A percentile compares a stretch with the other conserved stretches of the same genome.
These are phyloP conservation scores for Notothenia coriiceps DNA, from an alignment of 2,113 vertebrate genomes.

Conservation along the genomic window DNA sequence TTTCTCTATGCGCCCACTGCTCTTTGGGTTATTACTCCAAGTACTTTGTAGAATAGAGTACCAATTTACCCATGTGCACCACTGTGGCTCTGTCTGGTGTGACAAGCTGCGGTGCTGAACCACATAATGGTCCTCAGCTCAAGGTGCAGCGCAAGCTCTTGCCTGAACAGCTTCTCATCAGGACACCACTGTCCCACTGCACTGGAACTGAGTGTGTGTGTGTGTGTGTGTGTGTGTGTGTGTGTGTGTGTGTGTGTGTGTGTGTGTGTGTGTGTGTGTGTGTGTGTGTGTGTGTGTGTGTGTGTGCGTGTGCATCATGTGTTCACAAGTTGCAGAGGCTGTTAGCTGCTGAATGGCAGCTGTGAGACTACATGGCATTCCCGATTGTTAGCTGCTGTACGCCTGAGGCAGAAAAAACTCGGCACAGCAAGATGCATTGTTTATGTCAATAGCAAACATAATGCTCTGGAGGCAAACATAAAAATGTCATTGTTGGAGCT, in stretches of 20 bases:
- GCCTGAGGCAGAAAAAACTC: conserved; percentile 26
- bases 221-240: no score
- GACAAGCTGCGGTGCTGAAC: conserved; percentile 35
- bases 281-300: no score
- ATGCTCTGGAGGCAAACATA: conserved; percentile 20
- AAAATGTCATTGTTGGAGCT: conserved; percentile 20
- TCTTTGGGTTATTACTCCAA: conserved; percentile 10
- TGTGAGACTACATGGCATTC: conserved; percentile 23
- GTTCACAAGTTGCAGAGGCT: conserved; percentile 36
- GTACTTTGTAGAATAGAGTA: conserved; percentile 12
- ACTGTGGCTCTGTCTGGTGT: conserved; percentile 2
- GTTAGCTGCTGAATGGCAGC: conserved; percentile 42
- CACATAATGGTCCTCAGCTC: conserved; percentile 28
- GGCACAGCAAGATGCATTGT: conserved; percentile 36
- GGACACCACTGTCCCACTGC: conserved; percentile 12
- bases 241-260: neutral
- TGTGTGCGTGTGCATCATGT: neutral
- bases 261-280: no score
- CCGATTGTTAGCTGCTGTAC: conserved; percentile 34
- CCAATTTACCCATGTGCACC: conserved; percentile 30
- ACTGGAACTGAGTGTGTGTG: conserved; percentile 6
- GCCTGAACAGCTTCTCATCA: conserved; percentile 38
- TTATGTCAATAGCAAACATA: conserved; percentile 33
- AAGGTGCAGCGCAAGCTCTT: conserved; percentile 26
- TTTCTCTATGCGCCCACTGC: neutral